phyloP scores from a whole-genome alignment of 1,140 invertebrate genomes.

The Hyles euphorbiae region DNA sequence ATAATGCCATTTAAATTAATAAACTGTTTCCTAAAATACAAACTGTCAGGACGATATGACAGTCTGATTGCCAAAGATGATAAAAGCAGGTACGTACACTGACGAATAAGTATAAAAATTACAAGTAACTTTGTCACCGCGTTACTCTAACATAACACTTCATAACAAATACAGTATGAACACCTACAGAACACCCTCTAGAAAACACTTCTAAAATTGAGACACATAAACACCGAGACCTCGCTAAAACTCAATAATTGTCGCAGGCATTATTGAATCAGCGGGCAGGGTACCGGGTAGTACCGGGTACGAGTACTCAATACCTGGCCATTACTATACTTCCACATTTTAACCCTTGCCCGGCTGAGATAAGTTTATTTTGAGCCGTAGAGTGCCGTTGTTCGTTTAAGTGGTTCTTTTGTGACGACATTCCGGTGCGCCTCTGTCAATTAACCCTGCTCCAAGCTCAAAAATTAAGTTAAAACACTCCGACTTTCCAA shows the following conservation, averaged over 20 bases:
- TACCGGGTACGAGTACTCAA: conserved; percentile 55
- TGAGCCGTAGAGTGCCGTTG: conserved; percentile 61
- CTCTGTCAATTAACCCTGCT: conserved; percentile 61
- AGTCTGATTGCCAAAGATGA: too few species aligned
- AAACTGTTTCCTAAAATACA: too few species aligned
- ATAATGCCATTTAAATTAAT: too few species aligned
- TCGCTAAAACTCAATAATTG: not conserved
- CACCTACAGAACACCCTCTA: too few species aligned
- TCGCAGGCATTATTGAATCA: conserved; percentile 57
- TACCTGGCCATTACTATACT: conserved; percentile 33
- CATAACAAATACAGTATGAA: too few species aligned
- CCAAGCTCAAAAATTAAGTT: conserved; percentile 69
- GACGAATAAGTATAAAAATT: too few species aligned
- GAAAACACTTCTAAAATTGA: too few species aligned
- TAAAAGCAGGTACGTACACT: too few species aligned
- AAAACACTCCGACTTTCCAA: conserved; percentile 58
- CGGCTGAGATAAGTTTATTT: conserved; percentile 70
- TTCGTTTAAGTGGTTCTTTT: conserved; percentile 71
- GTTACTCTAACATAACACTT: too few species aligned
- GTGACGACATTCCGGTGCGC: conserved; percentile 61
- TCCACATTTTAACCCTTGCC: conserved; percentile 71
- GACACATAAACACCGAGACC: too few species aligned
- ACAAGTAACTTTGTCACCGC: too few species aligned
- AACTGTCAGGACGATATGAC: too few species aligned
- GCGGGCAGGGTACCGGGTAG: conserved; percentile 45